These are phyloP conservation scores for Ophiodon elongatus DNA, from an alignment of 2,113 vertebrate species.

Conservation along the genomic window DNA sequence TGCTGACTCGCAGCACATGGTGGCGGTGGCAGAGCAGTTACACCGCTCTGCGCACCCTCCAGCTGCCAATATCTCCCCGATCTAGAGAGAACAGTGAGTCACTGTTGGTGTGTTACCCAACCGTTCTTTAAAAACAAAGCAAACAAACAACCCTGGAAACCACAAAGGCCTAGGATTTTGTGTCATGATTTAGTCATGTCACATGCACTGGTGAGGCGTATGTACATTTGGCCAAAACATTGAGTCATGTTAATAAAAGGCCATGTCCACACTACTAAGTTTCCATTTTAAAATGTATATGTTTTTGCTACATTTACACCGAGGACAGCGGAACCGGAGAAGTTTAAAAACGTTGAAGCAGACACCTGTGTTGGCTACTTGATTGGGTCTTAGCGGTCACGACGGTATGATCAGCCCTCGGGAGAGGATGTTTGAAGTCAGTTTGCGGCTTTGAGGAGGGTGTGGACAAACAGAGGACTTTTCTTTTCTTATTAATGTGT, in stretches of 20 bases:
- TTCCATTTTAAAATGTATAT: too few species aligned
- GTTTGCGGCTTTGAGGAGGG: too few species aligned
- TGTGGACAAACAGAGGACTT: too few species aligned
- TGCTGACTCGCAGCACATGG: conserved; percentile 34
- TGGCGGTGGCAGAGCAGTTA: conserved; percentile 43
- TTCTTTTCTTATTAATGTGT: too few species aligned
- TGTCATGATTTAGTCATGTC: conserved; percentile 54
- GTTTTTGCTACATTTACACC: too few species aligned
- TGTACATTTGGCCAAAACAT: conserved; percentile 22
- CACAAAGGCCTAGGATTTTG: conserved; percentile 37
- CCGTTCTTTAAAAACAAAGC: conserved; percentile 32
- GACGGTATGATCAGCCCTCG: too few species aligned
- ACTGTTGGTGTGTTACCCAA: conserved; percentile 40
- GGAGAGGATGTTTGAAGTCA: too few species aligned
- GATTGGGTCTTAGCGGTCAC: too few species aligned
- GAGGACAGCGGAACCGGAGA: too few species aligned
- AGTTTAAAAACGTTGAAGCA: too few species aligned
- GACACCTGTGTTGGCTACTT: too few species aligned
- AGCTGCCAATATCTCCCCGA: conserved; percentile 28
- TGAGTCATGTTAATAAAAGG: conserved; percentile 60
- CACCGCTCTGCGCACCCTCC: conserved; percentile 54
- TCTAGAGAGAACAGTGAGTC: conserved; percentile 60
- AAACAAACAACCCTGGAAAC: conserved; percentile 26
- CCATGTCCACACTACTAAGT: too few species aligned
- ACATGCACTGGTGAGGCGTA: conserved; percentile 35